These are phyloP conservation scores for Oostethus manadensis DNA, from an alignment of 2,113 vertebrate genomes.

Conservation along the genomic window DNA sequence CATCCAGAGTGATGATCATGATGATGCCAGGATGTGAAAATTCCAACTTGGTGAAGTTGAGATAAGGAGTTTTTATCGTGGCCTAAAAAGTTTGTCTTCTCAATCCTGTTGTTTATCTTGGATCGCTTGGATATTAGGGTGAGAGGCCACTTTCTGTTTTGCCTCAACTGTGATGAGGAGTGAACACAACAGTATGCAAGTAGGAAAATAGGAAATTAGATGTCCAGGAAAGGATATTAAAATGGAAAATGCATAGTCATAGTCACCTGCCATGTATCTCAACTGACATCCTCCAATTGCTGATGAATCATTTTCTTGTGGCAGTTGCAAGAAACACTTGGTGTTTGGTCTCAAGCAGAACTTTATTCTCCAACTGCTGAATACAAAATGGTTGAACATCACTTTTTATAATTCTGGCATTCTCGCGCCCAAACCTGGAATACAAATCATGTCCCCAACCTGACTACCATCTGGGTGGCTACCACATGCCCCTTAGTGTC, in stretches of 20 bases:
- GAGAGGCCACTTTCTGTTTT: neutral
- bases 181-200: conserved; percentile 4
- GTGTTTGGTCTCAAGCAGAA: too few species aligned
- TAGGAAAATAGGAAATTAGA: conserved; percentile 18
- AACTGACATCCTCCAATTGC: too few species aligned
- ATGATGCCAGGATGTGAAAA: neutral
- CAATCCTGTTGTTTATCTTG: conserved; percentile 3
- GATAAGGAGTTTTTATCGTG: conserved; percentile 3
- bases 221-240: conserved; percentile 2
- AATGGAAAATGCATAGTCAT: neutral
- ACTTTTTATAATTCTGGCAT: too few species aligned
- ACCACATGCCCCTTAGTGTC: too few species aligned
- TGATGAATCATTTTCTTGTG: too few species aligned
- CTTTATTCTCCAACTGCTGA: too few species aligned
- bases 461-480: too few species aligned
- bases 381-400: too few species aligned
- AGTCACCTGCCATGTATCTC: neutral
- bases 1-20: neutral
- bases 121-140: conserved; percentile 1
- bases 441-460: too few species aligned
- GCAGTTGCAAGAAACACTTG: too few species aligned
- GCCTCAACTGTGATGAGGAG: neutral
- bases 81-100: neutral
- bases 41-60: neutral
- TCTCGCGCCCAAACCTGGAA: too few species aligned